Evolutionary conservation across 35 echinoderm and acorn worm genomes (phyloP), one percentile per base, ranked within the genome.

Genomic region (Hemicentrotus pulcherrimus): DNA sequence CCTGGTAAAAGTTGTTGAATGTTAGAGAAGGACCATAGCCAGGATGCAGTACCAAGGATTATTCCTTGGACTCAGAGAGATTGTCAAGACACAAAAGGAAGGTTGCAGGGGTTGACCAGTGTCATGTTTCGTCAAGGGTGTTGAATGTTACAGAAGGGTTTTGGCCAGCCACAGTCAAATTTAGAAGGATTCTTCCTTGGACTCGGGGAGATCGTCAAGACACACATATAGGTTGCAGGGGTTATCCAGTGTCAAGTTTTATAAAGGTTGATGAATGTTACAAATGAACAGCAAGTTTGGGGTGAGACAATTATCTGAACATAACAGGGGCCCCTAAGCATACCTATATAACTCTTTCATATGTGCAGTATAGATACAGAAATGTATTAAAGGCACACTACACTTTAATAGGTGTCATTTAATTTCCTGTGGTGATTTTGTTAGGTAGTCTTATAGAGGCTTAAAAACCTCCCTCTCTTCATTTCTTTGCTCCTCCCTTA

Each of bases 21-120:
- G n/a, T n/a, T n/a, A n/a, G n/a, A n/a, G n/a, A n/a, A n/a, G n/a
- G n/a, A n/a, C n/a, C n/a, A n/a, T n/a, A n/a, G n/a, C n/a, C n/a
- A n/a, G n/a, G n/a, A n/a, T n/a, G n/a, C 97, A 88, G 78, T 99
- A 96, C 91, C 96, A 91, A 94, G 98, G 98, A 2, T 99, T 99
- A 88, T 97, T 96, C 47, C 98, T 98, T 95, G 98, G 98, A 32
- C 45, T 97, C 31, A 94, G 88, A 92, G 92, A 96, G 95, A 99
- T 98, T 86, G 94, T 97, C 58, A 98, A 94, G 95, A 85, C 96
- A 71, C 95, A 65, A 15, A 97, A 96, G 97, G 96, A 97, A 95
- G 35, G 94, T 52, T 24, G 24, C 0, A 92, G 46, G 46, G 1
- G 32, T 35, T 89, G 16, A 70, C 61, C 61, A 70, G 24, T 18